Conservation (phyloP, 2,113 vertebrate species). For the Cebus imitator region DNA sequence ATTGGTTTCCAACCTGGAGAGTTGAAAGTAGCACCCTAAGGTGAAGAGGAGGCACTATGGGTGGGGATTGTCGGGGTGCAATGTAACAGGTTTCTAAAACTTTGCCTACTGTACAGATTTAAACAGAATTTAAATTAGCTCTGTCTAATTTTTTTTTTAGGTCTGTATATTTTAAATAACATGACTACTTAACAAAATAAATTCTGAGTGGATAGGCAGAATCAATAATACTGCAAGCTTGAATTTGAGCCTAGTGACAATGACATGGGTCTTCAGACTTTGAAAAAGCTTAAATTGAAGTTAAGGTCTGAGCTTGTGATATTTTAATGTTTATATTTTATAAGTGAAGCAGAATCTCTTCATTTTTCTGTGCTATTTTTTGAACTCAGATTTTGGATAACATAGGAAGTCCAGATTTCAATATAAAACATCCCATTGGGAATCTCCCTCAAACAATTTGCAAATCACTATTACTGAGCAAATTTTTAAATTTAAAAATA, state of each 20-base stretch:
- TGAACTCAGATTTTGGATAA: not conserved
- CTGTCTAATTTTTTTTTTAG: not conserved
- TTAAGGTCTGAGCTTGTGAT: not conserved
- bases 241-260: not conserved
- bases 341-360: not conserved
- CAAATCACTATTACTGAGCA: not conserved
- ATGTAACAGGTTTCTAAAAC: not conserved
- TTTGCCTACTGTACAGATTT: not conserved
- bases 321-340: not conserved
- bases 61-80: rapidly evolving
- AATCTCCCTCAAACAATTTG: not conserved
- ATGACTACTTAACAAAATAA: not conserved
- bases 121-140: not conserved
- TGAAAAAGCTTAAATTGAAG: not conserved
- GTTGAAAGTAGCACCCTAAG: not conserved
- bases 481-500: not conserved
- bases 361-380: not conserved
- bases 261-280: not conserved
- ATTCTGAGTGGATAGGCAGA: not conserved
- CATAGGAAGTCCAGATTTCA: not conserved
- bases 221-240: not conserved
- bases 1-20: not conserved
- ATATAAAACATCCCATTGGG: not conserved
- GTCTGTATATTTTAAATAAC: not conserved
- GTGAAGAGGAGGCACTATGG: not conserved